Conservation (phyloP, 2,113 vertebrate genomes). For the Carassius carassius region DNA sequence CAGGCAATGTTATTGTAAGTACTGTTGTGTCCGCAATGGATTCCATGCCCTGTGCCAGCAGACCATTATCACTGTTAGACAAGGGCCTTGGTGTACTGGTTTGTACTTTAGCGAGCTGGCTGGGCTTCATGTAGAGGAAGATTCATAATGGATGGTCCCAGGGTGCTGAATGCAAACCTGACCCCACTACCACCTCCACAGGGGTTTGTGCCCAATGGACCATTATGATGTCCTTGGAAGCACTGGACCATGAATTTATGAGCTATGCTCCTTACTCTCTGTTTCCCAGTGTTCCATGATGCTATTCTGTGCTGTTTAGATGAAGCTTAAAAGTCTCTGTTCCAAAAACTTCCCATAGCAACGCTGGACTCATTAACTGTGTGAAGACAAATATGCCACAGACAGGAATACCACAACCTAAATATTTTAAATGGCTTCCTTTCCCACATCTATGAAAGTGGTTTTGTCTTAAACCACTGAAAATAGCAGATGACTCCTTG, state of each 20-base stretch:
- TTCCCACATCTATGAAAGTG: background rate
- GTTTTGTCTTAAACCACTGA: background rate
- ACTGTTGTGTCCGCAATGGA: background rate
- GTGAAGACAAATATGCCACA: background rate
- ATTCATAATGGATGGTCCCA: conserved; percentile 33
- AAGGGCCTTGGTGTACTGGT: conserved; percentile 34
- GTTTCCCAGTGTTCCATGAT: conserved; percentile 2
- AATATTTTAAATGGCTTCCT: background rate
- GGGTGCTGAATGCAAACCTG: conserved; percentile 27
- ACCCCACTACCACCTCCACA: conserved; percentile 19
- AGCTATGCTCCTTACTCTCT: background rate
- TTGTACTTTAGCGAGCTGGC: conserved; percentile 21
- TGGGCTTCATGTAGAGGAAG: background rate
- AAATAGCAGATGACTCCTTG: background rate
- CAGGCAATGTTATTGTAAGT: conserved; percentile 19
- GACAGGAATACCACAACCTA: background rate
- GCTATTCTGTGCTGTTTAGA: conserved; percentile 1
- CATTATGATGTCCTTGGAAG: conserved; percentile 40
- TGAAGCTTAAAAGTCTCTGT: conserved; percentile 5
- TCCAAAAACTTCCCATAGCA: conserved; percentile 4
- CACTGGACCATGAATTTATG: conserved; percentile 39
- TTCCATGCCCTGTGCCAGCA: conserved; percentile 19
- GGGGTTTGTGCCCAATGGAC: conserved; percentile 35
- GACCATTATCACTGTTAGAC: conserved; percentile 40
- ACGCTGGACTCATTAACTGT: conserved; percentile 23